Base-by-base conservation (phyloP, 2,113 vertebrate species). In the Galemys pyrenaicus region DNA sequence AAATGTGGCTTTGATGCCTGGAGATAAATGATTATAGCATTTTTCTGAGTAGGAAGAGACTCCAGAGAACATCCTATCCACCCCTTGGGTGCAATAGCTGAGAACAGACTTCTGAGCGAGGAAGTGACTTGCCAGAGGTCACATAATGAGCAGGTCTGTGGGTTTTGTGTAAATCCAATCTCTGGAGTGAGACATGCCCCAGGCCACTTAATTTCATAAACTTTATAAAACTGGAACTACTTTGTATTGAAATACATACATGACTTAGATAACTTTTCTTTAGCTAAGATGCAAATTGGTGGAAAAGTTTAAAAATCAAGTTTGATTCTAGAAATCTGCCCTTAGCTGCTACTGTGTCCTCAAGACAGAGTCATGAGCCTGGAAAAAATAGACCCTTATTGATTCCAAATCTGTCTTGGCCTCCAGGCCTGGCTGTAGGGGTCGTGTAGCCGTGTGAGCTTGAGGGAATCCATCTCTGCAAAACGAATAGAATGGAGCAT, bases 21-120 rank as follows among this genome's bases (percentile, higher is more conserved):
- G 94, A 89, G 79, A 78, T 44, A 95, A 96, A 90, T 95, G 73
- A 95, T 95, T 32, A 58, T 2, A 78, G 82, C 39, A 32, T 83
- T 97, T 97, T 78, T 81, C 60, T 35, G 64, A 88, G 70, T 60
- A 62, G 87, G 70, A 35, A 91, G 51, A 89, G 86, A 83, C 74
- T 81, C 80, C 51, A 37, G 79, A 28, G 83, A 96, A 58, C 82
- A 46, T 75, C 16, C 15, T 54, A 92, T 41, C 39, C 51, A 79
- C 26, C 24, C 41, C 0, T 2, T 10, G 26, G 26, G 37, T 68
- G 85, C 26, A 79, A 68, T 24, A 51, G 49, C 82, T 58, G 82
- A 91, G 91, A 74, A 94, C 79, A 78, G 91, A 90, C 74, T 85
- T 64, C 39, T 1, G 56, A 51, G 62, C 17, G 68, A 90, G 56